Percentiles rank a stretch among this genome's conserved stretches.
These are phyloP conservation scores for Neofelis nebulosa DNA, from an alignment of 2,113 vertebrate species.

Conservation along the genomic window DNA sequence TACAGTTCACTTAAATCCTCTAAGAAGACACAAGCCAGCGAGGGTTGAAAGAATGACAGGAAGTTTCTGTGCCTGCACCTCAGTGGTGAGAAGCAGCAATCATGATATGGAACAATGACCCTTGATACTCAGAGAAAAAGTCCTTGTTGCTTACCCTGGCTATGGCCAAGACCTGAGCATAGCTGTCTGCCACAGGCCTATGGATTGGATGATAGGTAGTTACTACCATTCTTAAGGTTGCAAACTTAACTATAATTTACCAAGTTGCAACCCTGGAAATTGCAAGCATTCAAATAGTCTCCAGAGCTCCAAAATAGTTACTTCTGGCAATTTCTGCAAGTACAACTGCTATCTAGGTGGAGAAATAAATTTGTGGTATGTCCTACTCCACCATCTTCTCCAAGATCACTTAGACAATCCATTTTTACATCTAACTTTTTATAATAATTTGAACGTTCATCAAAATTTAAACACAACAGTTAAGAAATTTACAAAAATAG, in stretches of 20 bases:
- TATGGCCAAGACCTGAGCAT: neutral
- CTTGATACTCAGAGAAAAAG: neutral
- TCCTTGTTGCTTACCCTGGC: neutral
- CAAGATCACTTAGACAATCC: neutral
- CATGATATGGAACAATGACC: neutral
- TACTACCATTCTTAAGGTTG: neutral
- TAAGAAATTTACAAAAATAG: neutral
- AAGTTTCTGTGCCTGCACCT: neutral
- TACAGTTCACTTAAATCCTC: neutral
- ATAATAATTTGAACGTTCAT: neutral
- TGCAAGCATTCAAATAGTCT: neutral
- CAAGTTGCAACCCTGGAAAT: neutral
- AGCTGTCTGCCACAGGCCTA: neutral
- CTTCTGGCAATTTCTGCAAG: neutral
- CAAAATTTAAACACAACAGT: neutral
- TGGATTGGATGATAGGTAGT: neutral
- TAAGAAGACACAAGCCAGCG: neutral
- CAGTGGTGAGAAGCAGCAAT: neutral
- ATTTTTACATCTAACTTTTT: slow-evolving; percentile 24
- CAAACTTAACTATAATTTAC: neutral
- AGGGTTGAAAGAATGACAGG: neutral
- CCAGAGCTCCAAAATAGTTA: slow-evolving; percentile 19
- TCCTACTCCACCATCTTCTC: neutral
- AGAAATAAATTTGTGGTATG: neutral
- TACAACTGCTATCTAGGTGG: neutral